Conservation (phyloP, 2,888 invertebrate genomes). For the Malachius bipustulatus region DNA sequence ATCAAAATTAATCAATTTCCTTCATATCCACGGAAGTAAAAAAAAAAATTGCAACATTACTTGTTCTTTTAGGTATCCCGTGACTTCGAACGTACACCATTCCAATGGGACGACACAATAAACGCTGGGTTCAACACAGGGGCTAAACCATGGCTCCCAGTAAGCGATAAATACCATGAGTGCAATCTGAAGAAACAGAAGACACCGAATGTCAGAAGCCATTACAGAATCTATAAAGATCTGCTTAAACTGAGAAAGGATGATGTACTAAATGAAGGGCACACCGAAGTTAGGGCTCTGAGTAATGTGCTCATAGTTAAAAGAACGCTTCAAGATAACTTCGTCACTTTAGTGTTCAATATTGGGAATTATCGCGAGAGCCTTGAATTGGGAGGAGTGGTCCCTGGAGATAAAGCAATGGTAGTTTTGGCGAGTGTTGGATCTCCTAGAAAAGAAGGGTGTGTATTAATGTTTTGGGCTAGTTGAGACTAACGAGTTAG, state of each 20-base stretch:
- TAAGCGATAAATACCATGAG: conserved; percentile 46
- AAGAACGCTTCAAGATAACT: neutral
- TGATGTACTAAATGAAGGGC: conserved; percentile 42
- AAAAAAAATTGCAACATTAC: too few species aligned
- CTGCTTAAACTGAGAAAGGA: conserved; percentile 43
- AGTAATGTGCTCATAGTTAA: conserved; percentile 9
- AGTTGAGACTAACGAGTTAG: too few species aligned
- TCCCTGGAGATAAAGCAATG: neutral
- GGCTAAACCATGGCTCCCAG: conserved; percentile 52
- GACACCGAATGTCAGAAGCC: conserved; percentile 36
- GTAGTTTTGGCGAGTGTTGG: neutral
- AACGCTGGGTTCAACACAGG: conserved; percentile 51
- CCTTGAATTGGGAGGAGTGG: neutral
- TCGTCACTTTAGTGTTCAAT: neutral
- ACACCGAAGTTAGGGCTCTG: conserved; percentile 41
- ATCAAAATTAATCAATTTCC: too few species aligned
- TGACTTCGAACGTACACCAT: conserved; percentile 55
- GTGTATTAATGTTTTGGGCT: too few species aligned
- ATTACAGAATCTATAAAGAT: conserved; percentile 49
- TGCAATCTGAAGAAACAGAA: conserved; percentile 47
- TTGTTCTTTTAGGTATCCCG: conserved; percentile 43
- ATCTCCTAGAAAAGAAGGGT: neutral
- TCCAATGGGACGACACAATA: conserved; percentile 47
- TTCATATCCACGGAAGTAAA: too few species aligned
- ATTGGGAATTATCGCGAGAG: neutral